Percentiles rank a stretch among this genome's conserved stretches.
These are phyloP conservation scores for Polymixis lichenea DNA, from an alignment of 2,888 invertebrate species.

Conservation along the genomic window DNA sequence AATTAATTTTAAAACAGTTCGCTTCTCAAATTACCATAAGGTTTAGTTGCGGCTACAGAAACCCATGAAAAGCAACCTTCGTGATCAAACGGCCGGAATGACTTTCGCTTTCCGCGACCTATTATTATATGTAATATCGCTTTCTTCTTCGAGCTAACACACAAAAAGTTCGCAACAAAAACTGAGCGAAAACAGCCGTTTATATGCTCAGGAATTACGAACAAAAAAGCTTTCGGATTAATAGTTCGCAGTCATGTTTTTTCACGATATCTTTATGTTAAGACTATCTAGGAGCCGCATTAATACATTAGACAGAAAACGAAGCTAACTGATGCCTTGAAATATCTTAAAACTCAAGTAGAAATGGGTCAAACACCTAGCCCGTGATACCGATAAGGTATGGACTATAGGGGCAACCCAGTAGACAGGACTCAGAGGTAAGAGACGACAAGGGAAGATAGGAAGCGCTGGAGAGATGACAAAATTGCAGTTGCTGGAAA, in stretches of 20 bases:
- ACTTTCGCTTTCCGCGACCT: constrained; percentile 75
- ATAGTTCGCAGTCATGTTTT: constrained; percentile 38
- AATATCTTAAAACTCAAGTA: neutral
- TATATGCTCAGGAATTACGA: constrained; percentile 57
- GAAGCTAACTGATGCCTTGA: neutral
- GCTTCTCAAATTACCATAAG: constrained; percentile 47
- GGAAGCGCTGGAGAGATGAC: neutral
- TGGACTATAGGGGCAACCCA: too few species aligned
- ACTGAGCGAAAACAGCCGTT: constrained; percentile 60
- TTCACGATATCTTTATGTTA: constrained; percentile 40
- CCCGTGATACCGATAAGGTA: neutral
- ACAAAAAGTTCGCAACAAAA: constrained; percentile 65
- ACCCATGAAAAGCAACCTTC: constrained; percentile 69
- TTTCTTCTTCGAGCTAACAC: constrained; percentile 61
- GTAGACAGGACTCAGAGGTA: neutral
- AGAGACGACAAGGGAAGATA: neutral
- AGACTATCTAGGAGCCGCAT: neutral
- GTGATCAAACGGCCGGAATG: constrained; percentile 69
- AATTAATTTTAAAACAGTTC: constrained; percentile 54
- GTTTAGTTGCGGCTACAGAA: constrained; percentile 63
- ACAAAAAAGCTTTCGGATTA: constrained; percentile 53
- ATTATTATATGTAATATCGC: constrained; percentile 68
- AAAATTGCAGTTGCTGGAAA: neutral
- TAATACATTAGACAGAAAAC: neutral
- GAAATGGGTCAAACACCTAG: neutral